Evolutionary conservation across 2,888 invertebrate species (phyloP).

Genomic region (Magallana nippona): DNA sequence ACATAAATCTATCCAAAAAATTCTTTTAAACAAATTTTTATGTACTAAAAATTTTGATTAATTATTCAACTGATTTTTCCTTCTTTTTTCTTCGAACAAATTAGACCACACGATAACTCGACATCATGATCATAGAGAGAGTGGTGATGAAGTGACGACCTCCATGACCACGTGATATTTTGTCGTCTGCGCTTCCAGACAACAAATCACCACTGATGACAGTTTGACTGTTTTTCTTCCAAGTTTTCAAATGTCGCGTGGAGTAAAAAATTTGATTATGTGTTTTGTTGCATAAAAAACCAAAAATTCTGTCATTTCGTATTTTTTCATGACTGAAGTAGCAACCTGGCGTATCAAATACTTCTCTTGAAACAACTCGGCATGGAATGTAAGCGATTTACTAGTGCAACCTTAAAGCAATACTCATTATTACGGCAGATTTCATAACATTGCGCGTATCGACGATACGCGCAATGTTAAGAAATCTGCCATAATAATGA

Average conservation of each 20-base stretch:
- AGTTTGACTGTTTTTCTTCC: background rate
- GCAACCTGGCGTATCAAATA: no score
- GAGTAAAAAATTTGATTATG: background rate
- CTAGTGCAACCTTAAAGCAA: no score
- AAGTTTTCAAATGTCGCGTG: constrained; percentile 12
- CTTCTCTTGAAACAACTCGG: no score
- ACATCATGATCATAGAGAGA: background rate
- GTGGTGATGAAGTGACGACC: background rate
- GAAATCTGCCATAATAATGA: no score
- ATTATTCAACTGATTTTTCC: background rate
- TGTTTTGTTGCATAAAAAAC: background rate
- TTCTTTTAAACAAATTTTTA: background rate
- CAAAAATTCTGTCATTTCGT: background rate
- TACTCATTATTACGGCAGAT: no score
- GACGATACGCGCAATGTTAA: no score
- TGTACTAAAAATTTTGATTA: background rate
- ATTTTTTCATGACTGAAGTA: no score
- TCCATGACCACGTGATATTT: background rate
- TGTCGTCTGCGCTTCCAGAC: constrained; percentile 2
- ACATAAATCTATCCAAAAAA: background rate
- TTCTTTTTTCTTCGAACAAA: background rate
- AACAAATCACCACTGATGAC: background rate
- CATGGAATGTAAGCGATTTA: no score
- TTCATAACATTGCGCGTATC: no score
- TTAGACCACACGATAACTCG: constrained; percentile 18